Evolutionary conservation across 92 coral and sea anemone species (phyloP).

Genomic region (Micromussa lordhowensis): DNA sequence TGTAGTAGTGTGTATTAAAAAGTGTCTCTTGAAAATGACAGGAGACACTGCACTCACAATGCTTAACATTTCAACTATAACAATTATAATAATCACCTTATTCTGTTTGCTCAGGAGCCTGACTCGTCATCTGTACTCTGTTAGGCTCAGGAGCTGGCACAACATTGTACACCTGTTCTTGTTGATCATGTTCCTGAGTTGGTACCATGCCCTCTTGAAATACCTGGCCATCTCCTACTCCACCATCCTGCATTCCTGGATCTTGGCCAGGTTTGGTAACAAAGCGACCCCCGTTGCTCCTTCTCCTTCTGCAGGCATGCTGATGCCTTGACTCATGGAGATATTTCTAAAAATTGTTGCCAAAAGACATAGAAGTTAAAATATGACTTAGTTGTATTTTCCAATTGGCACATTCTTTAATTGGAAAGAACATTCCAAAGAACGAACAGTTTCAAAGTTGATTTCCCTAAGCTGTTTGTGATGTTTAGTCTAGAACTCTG

Average conservation of each 20-base stretch:
- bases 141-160: slow-evolving; percentile 33
- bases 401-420: no score
- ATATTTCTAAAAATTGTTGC: slow-evolving; percentile 75
- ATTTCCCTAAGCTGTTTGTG: no score
- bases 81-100: not conserved
- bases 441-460: no score
- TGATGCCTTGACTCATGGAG: slow-evolving; percentile 99
- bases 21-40: no score
- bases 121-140: slow-evolving; percentile 36
- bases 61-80: no score
- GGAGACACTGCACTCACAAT: no score
- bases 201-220: slow-evolving; percentile 44
- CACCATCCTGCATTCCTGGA: not conserved
- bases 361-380: not conserved
- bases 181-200: slow-evolving; percentile 38
- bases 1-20: no score
- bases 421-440: no score
- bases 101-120: slow-evolving; percentile 34
- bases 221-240: slow-evolving; percentile 9
- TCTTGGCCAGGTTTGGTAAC: slow-evolving; percentile 80
- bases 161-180: slow-evolving; percentile 40
- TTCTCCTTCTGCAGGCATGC: slow-evolving; percentile 96
- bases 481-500: no score
- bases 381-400: no score
- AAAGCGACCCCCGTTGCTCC: slow-evolving; percentile 98